These are phyloP conservation scores for Danio albolineatus DNA, from an alignment of 2,797 vertebrate species.

Conservation along the genomic window DNA sequence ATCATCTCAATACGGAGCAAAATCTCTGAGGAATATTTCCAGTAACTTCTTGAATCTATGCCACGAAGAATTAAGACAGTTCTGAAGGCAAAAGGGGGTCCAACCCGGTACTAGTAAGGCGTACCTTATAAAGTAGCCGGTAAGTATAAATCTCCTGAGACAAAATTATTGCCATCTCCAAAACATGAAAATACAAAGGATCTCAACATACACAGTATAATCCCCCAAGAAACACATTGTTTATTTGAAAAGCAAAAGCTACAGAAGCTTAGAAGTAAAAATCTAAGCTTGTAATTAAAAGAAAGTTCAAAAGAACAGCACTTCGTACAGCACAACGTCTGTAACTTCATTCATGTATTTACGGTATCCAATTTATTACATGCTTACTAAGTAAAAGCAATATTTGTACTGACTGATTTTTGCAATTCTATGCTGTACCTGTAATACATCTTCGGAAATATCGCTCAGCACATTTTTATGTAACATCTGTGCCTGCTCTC, in stretches of 20 bases:
- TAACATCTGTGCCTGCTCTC: conserved; percentile 7
- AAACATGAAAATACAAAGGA: neutral
- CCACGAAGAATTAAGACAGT: too few species aligned
- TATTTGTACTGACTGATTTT: neutral
- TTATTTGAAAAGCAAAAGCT: conserved; percentile 11
- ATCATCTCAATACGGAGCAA: too few species aligned
- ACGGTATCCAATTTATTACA: neutral
- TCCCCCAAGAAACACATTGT: neutral
- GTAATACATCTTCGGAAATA: neutral
- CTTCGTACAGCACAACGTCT: too few species aligned
- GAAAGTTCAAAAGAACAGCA: too few species aligned
- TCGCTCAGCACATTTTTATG: neutral
- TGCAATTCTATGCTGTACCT: neutral
- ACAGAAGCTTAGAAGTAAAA: conserved; percentile 4
- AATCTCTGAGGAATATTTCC: too few species aligned
- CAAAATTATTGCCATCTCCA: neutral
- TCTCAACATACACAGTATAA: neutral
- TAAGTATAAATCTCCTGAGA: neutral
- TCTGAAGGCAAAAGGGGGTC: too few species aligned
- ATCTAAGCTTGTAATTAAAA: neutral
- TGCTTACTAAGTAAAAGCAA: neutral
- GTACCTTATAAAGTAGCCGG: too few species aligned
- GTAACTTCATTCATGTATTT: neutral
- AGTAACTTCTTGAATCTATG: too few species aligned
- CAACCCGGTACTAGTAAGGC: too few species aligned